These are phyloP conservation scores for Liolophura sinensis DNA, from an alignment of 1,140 invertebrate genomes.

Conservation along the genomic window DNA sequence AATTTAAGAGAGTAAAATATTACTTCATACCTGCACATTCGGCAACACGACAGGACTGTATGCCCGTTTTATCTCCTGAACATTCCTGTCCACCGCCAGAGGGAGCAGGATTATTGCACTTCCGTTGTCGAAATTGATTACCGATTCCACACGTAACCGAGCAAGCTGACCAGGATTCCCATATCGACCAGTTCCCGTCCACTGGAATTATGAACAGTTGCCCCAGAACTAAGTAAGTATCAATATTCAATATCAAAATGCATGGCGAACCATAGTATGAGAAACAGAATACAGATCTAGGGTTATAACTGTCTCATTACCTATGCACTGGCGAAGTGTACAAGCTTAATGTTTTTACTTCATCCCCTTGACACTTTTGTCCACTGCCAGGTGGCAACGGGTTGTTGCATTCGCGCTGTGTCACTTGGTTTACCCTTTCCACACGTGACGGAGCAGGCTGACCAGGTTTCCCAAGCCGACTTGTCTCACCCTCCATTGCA, in stretches of 20 bases:
- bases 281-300: not conserved
- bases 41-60: constrained; percentile 11
- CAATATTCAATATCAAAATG: not conserved
- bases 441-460: constrained; percentile 31
- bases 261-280: not conserved
- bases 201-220: constrained; percentile 13
- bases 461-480: constrained; percentile 35
- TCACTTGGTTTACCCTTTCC: constrained; percentile 11
- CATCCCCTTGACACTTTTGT: constrained; percentile 5
- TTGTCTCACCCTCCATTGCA: no score
- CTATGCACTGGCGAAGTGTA: not conserved
- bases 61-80: constrained; percentile 15
- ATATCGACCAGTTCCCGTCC: constrained; percentile 27
- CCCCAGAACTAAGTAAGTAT: not conserved
- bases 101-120: constrained; percentile 22
- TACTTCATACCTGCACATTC: constrained; percentile 2
- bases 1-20: no score
- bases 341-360: not conserved
- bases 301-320: not conserved
- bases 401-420: constrained; percentile 8
- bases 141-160: constrained; percentile 39
- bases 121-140: constrained; percentile 15
- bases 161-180: constrained; percentile 34
- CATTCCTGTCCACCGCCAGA: constrained; percentile 23
- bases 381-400: constrained; percentile 12